A percentile compares a stretch with the other conserved stretches of the same genome.
Evolutionary conservation across 1,140 invertebrate genomes (phyloP).

Genomic region (Drosophila insularis): DNA sequence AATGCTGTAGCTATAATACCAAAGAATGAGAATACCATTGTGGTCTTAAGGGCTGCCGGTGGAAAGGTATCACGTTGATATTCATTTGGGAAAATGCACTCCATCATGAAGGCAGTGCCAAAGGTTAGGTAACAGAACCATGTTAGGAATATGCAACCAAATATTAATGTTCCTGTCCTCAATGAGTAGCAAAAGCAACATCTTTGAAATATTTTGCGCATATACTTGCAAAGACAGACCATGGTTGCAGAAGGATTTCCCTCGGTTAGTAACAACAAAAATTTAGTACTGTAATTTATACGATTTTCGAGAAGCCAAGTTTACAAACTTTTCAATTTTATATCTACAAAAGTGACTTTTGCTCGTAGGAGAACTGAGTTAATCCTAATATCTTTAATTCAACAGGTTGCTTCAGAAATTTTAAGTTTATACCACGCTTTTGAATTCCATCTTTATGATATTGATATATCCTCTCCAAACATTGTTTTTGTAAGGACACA

Average conservation of each 20-base stretch:
- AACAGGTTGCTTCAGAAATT: no score
- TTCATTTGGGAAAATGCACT: conserved; percentile 62
- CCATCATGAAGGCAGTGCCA: conserved; percentile 66
- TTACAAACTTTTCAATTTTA: no score
- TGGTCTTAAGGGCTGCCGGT: conserved; percentile 59
- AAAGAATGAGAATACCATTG: conserved; percentile 68
- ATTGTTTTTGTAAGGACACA: no score
- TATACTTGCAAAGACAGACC: conserved; percentile 58
- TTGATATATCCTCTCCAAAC: no score
- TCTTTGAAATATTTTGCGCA: conserved; percentile 32
- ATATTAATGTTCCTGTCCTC: conserved; percentile 41
- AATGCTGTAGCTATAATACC: conserved; percentile 42
- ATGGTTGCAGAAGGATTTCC: conserved; percentile 16
- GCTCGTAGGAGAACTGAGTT: not conserved
- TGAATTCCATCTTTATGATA: no score
- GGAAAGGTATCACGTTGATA: conserved; percentile 18
- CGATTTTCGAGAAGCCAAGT: not conserved
- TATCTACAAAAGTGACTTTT: not conserved
- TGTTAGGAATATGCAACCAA: conserved; percentile 61
- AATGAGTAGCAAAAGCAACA: conserved; percentile 53
- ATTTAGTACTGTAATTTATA: not conserved
- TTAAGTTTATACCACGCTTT: no score
- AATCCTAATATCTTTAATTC: no score
- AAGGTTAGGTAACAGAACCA: conserved; percentile 61
- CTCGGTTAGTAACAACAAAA: not conserved